Conservation (phyloP, 2,113 vertebrate species). For the Chloroceryle aenea region DNA sequence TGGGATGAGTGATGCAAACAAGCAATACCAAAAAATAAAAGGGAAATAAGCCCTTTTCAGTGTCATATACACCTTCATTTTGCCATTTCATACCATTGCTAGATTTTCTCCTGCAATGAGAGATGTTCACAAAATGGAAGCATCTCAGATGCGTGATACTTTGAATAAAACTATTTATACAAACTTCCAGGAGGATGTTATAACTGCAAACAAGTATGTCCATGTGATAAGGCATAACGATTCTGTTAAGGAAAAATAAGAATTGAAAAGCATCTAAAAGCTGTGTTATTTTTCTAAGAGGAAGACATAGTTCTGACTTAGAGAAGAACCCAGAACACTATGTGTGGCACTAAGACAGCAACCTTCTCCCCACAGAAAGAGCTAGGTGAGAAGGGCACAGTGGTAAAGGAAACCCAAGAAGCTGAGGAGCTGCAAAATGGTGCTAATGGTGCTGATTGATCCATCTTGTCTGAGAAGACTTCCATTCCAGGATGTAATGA, state of each 20-base stretch:
- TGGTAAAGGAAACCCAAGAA: background rate
- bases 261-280: background rate
- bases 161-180: background rate
- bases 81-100: background rate
- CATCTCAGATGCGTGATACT: background rate
- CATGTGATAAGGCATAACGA: background rate
- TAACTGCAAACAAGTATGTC: background rate
- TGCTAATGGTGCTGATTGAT: background rate
- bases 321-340: background rate
- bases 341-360: background rate
- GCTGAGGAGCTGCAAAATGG: background rate
- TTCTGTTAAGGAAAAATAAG: background rate
- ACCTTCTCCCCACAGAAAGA: background rate
- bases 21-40: background rate
- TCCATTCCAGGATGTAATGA: background rate
- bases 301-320: background rate
- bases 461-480: background rate
- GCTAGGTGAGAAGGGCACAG: background rate
- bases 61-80: background rate
- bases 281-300: background rate
- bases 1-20: background rate
- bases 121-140: background rate
- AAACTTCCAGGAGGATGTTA: background rate
- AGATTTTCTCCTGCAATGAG: background rate
- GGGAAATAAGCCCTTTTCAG: background rate